Base-by-base conservation (phyloP, 2,797 vertebrate species). In the Hoplostethus atlanticus region DNA sequence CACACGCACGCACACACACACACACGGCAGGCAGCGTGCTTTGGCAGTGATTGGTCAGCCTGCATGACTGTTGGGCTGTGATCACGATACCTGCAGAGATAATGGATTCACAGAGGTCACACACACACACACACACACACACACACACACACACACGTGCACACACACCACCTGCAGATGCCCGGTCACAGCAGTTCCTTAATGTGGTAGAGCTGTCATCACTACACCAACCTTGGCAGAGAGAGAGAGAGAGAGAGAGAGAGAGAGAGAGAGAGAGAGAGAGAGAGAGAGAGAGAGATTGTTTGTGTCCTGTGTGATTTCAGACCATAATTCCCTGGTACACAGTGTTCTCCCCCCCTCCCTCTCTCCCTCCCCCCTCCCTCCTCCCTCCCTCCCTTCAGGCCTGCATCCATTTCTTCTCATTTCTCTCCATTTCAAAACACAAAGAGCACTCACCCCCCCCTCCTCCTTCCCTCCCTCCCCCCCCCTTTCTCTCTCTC, bases 21-120 rank as follows among this genome's bases (percentile, higher is more conserved):
- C 53, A 40, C 17, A 70, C 21, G 56, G 3, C 48, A 47, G 59
- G 6, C 69, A 77, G 74, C 48, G 56, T 25, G 31, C 16, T 38
- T 55, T 81, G 79, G 73, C 90, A 77, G 72, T 44, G 79, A 80
- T 62, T 84, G 77, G 88, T 77, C 83, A 61, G 69, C 59, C 70
- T 67, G 63, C 53, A 21, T 62, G 58, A 80, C 65, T 62, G 65
- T 73, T 90, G 84, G 85, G 80, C 34, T 80, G 75, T 71, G 87
- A 84, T 87, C 77, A 67, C 1, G 46, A 77, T 87, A 91, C 84
- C 83, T 90, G 86, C 84, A 78, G 87, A 77, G 89, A 84, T 91
- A 89, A 92, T 89, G 80, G 88, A 88, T 87, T 84, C 62, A 34
- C 75, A 79, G 89, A 87, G 84, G 72, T 76, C 84, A 73, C 64